These are phyloP conservation scores for Drosophila bocqueti DNA, from an alignment of 1,140 invertebrate species.

Conservation along the genomic window DNA sequence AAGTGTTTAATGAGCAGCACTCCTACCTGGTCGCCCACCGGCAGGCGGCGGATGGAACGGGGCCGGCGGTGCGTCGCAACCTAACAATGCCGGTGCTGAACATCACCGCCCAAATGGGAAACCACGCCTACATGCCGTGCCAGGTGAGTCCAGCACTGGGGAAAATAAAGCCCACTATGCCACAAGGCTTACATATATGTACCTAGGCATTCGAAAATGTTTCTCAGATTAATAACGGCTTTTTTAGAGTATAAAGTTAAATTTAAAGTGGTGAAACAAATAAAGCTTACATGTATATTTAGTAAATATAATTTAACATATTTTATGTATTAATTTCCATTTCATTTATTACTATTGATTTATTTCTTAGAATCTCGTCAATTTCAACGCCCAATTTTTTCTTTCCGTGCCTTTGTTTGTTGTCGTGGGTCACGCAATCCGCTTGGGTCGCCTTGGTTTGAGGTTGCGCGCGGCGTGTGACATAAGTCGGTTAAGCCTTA, in stretches of 20 bases:
- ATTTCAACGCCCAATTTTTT: background rate
- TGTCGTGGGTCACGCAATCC: conserved; percentile 10
- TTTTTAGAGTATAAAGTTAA: background rate
- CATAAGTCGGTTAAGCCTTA: conserved; percentile 32
- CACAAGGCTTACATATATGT: too few species aligned
- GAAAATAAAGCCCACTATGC: background rate
- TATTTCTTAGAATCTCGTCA: background rate
- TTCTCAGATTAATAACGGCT: background rate
- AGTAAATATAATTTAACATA: background rate
- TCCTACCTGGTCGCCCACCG: conserved; percentile 68
- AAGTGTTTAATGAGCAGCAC: conserved; percentile 74
- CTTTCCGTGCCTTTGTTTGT: background rate
- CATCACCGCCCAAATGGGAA: conserved; percentile 94
- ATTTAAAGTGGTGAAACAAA: too few species aligned
- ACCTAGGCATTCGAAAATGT: too few species aligned
- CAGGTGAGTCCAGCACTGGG: conserved; percentile 86
- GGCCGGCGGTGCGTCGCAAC: conserved; percentile 52
- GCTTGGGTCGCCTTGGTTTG: background rate
- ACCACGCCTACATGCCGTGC: conserved; percentile 94
- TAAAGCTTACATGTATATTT: background rate
- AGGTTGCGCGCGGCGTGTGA: conserved; percentile 12
- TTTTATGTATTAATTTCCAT: too few species aligned
- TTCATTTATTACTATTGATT: too few species aligned
- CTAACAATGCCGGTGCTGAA: conserved; percentile 86
- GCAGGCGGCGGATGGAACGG: conserved; percentile 36